Conservation (phyloP, 2,797 vertebrate species). For the Gorsachius magnificus region DNA sequence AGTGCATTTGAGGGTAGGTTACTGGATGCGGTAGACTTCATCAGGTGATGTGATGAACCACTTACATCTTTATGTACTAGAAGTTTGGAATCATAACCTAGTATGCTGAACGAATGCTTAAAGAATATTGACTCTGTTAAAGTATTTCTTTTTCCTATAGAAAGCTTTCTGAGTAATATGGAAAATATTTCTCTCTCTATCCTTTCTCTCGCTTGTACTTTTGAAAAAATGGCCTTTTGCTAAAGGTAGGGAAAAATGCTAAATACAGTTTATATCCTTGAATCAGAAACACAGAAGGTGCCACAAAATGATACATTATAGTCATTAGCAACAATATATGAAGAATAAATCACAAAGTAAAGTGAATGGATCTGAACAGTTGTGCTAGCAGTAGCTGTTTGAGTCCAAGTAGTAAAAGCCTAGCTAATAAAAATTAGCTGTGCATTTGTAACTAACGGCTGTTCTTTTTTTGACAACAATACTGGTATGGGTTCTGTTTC, state of each 20-base stretch:
- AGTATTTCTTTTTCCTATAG: not conserved
- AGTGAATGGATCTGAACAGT: not conserved
- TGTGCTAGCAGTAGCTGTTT: not conserved
- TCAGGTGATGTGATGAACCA: not conserved
- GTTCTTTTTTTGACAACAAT: accelerated
- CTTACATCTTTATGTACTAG: not conserved
- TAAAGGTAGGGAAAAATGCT: not conserved
- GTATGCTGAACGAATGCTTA: not conserved
- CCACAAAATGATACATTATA: accelerated
- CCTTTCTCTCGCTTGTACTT: not conserved
- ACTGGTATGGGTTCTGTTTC: not conserved
- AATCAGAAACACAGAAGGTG: not conserved
- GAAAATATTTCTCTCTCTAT: not conserved
- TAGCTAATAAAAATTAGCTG: not conserved
- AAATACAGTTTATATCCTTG: not conserved
- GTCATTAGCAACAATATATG: not conserved
- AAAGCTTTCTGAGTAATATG: not conserved
- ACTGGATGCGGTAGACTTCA: not conserved
- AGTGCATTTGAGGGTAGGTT: not conserved
- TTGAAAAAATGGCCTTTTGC: not conserved
- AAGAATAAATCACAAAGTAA: not conserved
- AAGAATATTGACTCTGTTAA: not conserved
- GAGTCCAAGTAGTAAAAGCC: not conserved
- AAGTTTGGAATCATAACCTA: not conserved
- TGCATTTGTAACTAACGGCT: not conserved